phyloP scores from a whole-genome alignment of 2,888 invertebrate genomes.

The Norana najaformis region DNA sequence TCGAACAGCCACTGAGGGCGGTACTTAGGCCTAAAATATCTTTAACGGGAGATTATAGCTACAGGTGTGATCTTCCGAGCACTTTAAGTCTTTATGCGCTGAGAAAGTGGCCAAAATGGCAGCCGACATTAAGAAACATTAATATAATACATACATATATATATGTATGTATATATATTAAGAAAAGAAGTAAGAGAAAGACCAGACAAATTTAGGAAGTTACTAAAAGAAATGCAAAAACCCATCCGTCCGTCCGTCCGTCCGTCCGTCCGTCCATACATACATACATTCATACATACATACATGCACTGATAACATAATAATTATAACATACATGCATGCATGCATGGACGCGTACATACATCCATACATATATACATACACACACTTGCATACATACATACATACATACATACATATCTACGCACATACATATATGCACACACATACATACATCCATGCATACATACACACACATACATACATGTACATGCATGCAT shows the following conservation, averaged over 20 bases:
- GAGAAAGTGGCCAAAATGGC: neutral
- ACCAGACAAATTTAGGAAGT: no score
- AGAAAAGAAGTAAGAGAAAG: no score
- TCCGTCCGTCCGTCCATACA: neutral
- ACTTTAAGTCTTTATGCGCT: neutral
- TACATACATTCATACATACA: neutral
- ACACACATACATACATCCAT: no score
- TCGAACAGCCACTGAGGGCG: neutral
- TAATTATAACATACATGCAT: no score
- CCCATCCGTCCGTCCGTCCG: neutral
- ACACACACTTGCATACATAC: no score
- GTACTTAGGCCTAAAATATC: neutral
- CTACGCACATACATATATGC: no score
- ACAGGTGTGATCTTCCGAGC: neutral
- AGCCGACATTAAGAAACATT: neutral
- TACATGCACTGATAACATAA: no score
- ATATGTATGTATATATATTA: no score
- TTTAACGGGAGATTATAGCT: neutral
- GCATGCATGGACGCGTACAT: no score
- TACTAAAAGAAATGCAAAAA: neutral
- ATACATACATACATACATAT: no score
- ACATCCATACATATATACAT: no score
- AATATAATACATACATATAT: no score
- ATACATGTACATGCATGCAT: neutral
- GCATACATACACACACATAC: neutral